These are phyloP conservation scores for Mamestra configurata DNA, from an alignment of 1,140 invertebrate genomes.

Conservation along the genomic window DNA sequence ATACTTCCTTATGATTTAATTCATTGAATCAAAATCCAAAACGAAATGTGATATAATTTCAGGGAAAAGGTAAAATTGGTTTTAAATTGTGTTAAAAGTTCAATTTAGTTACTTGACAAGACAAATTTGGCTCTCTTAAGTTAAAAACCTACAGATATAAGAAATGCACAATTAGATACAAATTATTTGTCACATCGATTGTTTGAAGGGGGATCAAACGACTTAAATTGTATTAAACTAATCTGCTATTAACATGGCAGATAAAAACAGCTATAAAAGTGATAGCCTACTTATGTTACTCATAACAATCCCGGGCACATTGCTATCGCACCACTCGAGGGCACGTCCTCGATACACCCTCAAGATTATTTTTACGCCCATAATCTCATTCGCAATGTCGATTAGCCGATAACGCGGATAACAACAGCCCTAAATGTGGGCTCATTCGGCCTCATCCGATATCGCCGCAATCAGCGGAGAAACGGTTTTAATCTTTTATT, in stretches of 20 bases:
- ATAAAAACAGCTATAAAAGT: conserved; percentile 15
- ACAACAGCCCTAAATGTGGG: conserved; percentile 69
- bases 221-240: background rate
- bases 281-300: conserved; percentile 1
- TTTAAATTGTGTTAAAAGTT: too few species aligned
- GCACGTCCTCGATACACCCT: conserved; percentile 41
- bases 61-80: too few species aligned
- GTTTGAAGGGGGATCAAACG: too few species aligned
- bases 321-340: conserved; percentile 20
- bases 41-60: too few species aligned
- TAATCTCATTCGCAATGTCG: conserved; percentile 66
- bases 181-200: too few species aligned
- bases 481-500: conserved; percentile 86
- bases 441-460: conserved; percentile 62
- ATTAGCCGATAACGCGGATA: conserved; percentile 71
- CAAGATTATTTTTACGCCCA: conserved; percentile 59
- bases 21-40: too few species aligned
- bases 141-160: too few species aligned
- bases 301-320: conserved; percentile 9
- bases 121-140: too few species aligned
- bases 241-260: background rate
- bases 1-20: too few species aligned
- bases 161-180: too few species aligned
- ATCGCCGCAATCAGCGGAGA: conserved; percentile 77
- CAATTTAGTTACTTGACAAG: too few species aligned